Percentiles rank a stretch among this genome's conserved stretches.
These are phyloP conservation scores for Hemaris fuciformis DNA, from an alignment of 2,888 invertebrate genomes.

Conservation along the genomic window DNA sequence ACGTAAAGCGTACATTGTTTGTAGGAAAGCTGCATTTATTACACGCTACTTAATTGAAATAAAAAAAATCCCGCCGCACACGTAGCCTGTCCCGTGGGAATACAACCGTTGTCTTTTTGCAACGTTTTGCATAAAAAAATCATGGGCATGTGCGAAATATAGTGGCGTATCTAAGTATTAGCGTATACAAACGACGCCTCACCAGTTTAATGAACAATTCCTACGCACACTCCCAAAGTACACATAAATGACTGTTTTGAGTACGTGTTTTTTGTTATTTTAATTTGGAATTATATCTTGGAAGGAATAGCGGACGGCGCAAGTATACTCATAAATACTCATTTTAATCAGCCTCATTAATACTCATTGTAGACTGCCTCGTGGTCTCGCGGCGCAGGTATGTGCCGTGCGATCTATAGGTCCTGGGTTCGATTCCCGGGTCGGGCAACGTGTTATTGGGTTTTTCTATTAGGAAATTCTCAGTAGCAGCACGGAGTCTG, in stretches of 20 bases:
- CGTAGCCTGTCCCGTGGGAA: neutral
- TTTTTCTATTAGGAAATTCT: too few relatives aligned
- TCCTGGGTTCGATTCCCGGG: too few relatives aligned
- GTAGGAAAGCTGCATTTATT: conserved; percentile 4
- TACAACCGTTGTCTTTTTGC: neutral
- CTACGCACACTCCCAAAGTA: neutral
- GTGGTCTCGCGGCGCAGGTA: too few relatives aligned
- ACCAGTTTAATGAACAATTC: conserved; percentile 1
- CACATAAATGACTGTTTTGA: neutral
- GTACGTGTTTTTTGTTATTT: neutral
- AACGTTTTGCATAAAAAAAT: neutral
- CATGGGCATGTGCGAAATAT: neutral
- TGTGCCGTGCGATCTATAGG: too few relatives aligned
- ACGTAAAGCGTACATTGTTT: neutral
- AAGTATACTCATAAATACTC: too few relatives aligned
- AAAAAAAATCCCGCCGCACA: neutral
- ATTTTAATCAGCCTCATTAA: too few relatives aligned
- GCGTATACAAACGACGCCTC: neutral
- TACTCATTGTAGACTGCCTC: too few relatives aligned
- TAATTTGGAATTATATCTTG: too few relatives aligned
- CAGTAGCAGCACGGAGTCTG: too few relatives aligned
- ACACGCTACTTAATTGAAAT: conserved; percentile 5
- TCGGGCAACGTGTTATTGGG: too few relatives aligned
- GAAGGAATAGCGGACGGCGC: too few relatives aligned
- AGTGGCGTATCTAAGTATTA: neutral